phyloP scores from a whole-genome alignment of 2,888 invertebrate species.

The Cosmopolites sordidus region DNA sequence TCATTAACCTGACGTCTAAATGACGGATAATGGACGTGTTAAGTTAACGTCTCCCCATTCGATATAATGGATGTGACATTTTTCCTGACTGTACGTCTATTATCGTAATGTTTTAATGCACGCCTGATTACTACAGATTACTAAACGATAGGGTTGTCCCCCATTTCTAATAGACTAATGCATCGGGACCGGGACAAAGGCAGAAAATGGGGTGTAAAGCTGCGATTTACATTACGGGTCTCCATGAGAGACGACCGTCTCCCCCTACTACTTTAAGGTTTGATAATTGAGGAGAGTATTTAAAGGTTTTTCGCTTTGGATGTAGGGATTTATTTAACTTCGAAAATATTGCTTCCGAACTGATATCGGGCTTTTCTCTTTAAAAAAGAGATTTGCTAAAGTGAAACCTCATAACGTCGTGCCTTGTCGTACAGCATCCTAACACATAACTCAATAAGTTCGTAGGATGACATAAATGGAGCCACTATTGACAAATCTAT shows the following conservation, averaged over 20 bases:
- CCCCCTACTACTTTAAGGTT: not conserved
- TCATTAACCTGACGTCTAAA: constrained; percentile 11
- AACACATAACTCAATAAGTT: no score
- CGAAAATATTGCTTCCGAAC: no score
- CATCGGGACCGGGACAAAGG: constrained; percentile 37
- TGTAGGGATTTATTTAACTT: no score
- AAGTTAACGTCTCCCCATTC: constrained; percentile 13
- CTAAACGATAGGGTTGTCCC: constrained; percentile 46
- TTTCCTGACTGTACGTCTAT: constrained; percentile 38
- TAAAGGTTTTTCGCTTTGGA: not conserved
- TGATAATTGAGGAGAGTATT: not conserved
- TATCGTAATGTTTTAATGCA: constrained; percentile 46
- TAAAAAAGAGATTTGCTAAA: no score
- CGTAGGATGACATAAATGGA: no score
- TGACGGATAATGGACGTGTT: constrained; percentile 10
- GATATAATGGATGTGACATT: constrained; percentile 31
- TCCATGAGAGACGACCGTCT: no score
- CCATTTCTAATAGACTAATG: constrained; percentile 42
- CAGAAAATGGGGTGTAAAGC: constrained; percentile 40
- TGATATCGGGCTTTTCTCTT: no score
- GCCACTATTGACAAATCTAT: no score
- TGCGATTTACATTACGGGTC: constrained; percentile 31
- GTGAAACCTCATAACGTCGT: no score
- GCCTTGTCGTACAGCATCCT: no score
- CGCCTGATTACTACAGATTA: constrained; percentile 44